phyloP scores from a whole-genome alignment of 2,113 vertebrate species.

The Caretta caretta region DNA sequence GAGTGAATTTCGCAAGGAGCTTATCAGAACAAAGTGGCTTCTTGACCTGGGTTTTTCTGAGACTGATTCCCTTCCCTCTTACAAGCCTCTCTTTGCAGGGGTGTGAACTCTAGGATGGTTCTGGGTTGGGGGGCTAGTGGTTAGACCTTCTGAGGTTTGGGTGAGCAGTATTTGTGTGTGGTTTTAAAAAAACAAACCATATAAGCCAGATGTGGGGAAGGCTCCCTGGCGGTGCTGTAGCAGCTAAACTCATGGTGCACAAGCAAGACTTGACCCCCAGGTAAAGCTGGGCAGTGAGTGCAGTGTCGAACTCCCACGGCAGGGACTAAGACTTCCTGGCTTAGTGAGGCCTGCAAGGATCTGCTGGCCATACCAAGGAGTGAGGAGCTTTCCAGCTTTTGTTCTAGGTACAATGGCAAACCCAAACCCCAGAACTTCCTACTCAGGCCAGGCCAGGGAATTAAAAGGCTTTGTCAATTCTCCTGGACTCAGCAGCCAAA shows the following conservation, averaged over 20 bases:
- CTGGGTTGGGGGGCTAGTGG: not conserved
- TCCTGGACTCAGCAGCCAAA: not conserved
- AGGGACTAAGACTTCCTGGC: not conserved
- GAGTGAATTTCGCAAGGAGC: not conserved
- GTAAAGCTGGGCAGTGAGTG: rapidly evolving
- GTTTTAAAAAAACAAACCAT: not conserved
- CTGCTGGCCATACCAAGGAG: not conserved
- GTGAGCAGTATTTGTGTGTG: not conserved
- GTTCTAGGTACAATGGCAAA: not conserved
- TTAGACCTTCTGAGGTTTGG: not conserved
- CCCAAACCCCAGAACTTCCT: slow-evolving; percentile 19
- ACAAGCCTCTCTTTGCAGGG: not conserved
- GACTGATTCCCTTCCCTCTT: not conserved
- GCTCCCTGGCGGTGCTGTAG: not conserved
- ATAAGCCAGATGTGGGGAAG: not conserved
- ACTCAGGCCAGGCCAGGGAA: not conserved
- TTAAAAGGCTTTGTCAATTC: not conserved
- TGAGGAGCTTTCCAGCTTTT: not conserved
- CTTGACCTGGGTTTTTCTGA: not conserved
- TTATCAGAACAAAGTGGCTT: not conserved
- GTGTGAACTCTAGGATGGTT: not conserved
- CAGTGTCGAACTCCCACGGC: rapidly evolving
- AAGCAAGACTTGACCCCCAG: not conserved
- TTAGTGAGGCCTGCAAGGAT: rapidly evolving
- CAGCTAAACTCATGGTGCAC: not conserved